Evolutionary conservation across 2,797 vertebrate genomes (phyloP), one percentile per base, ranked within the genome.

Genomic region (Chaenodraco wilsoni): DNA sequence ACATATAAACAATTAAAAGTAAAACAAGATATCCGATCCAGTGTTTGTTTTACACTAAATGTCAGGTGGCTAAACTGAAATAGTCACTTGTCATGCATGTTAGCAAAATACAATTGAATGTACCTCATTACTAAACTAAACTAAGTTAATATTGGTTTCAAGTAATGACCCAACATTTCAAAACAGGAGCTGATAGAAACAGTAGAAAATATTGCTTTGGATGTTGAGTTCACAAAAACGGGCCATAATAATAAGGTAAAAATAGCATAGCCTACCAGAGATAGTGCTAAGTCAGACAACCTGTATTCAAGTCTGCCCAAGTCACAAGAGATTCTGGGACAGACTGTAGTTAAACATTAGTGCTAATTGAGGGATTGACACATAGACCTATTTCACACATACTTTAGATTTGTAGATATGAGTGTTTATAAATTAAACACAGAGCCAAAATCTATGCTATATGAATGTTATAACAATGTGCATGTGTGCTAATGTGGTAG

Each of bases 301-400:
- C 60, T 57, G 70, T 82, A 72, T 69, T 82, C 19, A 86, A 87
- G 52, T 78, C 78, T 81, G 57, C 11, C 71, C 65, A 74, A 45
- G 63, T 72, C 81, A 69, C 74, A 16, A 76, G 83, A 82, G 75
- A 83, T 64, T 65, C 5, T 9, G 46, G 61, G 50, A 50, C 66
- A 70, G 54, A 55, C 76, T 79, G 73, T 84, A 75, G 82, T 82
- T 87, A 54, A 82, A 44, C 50, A 80, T 67, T 44, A 72, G 52
- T 74, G 59, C 17, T 46, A 19, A 69, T 66, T 1, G 4, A 57
- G 60, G 19, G 69, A 74, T 48, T 75, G 77, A 57, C 79, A 74
- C 54, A 78, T 37, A 79, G 61, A 70, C 64, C 62, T 74, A 60
- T 50, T 79, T 76, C 27, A 57, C 9, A 65, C 27, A 41, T 16